Evolutionary conservation across 2,113 vertebrate genomes (phyloP).

Genomic region (Oreochromis tanganicae): DNA sequence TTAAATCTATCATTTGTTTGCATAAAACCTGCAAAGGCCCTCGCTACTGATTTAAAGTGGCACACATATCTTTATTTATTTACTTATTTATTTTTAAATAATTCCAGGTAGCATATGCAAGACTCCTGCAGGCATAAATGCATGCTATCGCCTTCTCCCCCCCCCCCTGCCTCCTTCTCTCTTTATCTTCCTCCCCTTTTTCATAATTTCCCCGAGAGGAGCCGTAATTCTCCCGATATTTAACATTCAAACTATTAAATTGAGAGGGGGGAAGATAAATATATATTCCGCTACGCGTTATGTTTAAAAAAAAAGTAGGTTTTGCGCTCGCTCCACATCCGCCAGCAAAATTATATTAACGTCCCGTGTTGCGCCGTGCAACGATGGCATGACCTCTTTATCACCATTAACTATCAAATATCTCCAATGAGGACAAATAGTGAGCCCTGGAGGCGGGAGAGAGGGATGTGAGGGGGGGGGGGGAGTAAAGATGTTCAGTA

Average conservation of each 20-base stretch:
- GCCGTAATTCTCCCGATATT: conserved; percentile 32
- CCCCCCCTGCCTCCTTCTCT: background rate
- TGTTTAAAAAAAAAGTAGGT: background rate
- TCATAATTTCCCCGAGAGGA: conserved; percentile 35
- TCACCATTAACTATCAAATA: conserved; percentile 64
- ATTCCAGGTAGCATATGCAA: conserved; percentile 2
- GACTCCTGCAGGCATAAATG: conserved; percentile 23
- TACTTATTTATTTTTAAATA: background rate
- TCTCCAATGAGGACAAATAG: conserved; percentile 56
- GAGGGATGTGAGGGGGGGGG: background rate
- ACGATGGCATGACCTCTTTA: conserved; percentile 61
- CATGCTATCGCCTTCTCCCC: conserved; percentile 32
- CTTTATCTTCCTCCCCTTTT: conserved; percentile 39
- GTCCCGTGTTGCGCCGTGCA: conserved; percentile 40
- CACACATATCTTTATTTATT: background rate
- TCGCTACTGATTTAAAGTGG: conserved; percentile 41
- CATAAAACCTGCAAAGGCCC: conserved; percentile 28
- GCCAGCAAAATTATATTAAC: conserved; percentile 34
- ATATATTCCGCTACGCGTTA: background rate
- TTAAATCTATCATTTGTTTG: conserved; percentile 69
- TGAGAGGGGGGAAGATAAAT: conserved; percentile 3
- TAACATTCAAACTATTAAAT: conserved; percentile 43
- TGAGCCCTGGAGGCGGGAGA: conserved; percentile 34
- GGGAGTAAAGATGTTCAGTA: conserved; percentile 18
- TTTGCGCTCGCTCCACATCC: background rate